Conservation (phyloP, 2,797 vertebrate genomes). For the Siniperca undulata region DNA sequence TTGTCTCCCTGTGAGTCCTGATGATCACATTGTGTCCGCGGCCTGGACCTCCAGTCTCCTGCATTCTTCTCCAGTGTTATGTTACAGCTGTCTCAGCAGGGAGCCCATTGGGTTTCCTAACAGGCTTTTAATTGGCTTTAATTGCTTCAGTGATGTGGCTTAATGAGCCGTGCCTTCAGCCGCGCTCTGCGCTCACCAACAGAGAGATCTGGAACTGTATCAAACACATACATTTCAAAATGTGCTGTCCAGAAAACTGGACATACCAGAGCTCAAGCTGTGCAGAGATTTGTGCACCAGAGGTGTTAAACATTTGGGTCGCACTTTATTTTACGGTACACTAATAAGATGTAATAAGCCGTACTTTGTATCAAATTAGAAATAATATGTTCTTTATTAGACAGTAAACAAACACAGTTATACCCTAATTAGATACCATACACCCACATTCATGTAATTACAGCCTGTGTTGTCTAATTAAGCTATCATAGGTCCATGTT, state of each 20-base stretch:
- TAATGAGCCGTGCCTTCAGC: conserved; percentile 53
- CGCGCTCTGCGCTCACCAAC: conserved; percentile 27
- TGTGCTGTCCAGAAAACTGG: conserved; percentile 30
- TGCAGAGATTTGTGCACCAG: conserved; percentile 16
- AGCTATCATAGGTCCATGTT: too few relatives aligned
- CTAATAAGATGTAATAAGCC: too few relatives aligned
- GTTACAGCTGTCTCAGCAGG: conserved; percentile 49
- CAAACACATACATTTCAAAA: conserved; percentile 32
- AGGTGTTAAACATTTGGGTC: conserved; percentile 39
- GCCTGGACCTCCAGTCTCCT: conserved; percentile 19
- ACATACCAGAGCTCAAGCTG: conserved; percentile 36
- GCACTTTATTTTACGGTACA: too few relatives aligned
- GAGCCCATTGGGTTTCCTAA: conserved; percentile 51
- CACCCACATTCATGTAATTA: too few relatives aligned
- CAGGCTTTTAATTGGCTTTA: conserved; percentile 67
- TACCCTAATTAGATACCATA: too few relatives aligned
- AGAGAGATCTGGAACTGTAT: conserved; percentile 42
- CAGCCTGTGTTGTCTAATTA: too few relatives aligned
- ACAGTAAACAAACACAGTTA: too few relatives aligned
- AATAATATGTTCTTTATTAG: too few relatives aligned
- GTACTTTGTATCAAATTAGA: too few relatives aligned
- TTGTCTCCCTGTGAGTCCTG: conserved; percentile 21
- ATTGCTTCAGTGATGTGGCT: conserved; percentile 61
- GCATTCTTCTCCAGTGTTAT: conserved; percentile 50
- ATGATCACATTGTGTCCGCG: conserved; percentile 34